phyloP scores from a whole-genome alignment of 1,140 invertebrate genomes.

The Nasonia giraulti region DNA sequence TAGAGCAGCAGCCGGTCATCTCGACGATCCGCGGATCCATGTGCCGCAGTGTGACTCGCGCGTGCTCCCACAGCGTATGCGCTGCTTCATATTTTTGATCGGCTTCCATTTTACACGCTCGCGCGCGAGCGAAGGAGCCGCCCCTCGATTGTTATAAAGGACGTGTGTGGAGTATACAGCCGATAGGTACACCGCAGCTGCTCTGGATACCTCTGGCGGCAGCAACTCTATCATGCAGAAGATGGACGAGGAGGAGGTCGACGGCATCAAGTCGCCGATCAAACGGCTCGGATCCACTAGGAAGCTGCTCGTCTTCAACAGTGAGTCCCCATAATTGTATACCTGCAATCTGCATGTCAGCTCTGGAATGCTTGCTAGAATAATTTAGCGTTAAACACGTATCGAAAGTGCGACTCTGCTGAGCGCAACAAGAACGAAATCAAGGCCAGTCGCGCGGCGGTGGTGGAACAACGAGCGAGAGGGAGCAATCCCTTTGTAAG shows the following conservation, averaged over 20 bases:
- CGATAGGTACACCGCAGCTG: background rate
- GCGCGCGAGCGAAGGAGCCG: background rate
- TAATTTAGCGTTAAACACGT: too few relatives aligned
- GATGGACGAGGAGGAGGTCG: conserved; percentile 82
- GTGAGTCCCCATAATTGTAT: conserved; percentile 75
- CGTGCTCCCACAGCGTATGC: too few relatives aligned
- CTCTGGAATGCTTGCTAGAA: too few relatives aligned
- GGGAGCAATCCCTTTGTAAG: background rate
- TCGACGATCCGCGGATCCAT: too few relatives aligned
- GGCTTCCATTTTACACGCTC: background rate
- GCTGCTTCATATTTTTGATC: background rate
- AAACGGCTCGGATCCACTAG: conserved; percentile 85
- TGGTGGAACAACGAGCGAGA: background rate
- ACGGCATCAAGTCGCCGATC: conserved; percentile 82
- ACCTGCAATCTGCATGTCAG: background rate
- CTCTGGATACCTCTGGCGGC: background rate
- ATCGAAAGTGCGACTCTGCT: too few relatives aligned
- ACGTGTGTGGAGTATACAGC: background rate
- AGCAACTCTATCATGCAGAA: background rate
- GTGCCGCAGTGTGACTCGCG: too few relatives aligned
- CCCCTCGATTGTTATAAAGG: background rate
- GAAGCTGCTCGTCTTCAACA: conserved; percentile 85
- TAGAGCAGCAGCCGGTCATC: too few relatives aligned
- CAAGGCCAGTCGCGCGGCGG: too few relatives aligned
- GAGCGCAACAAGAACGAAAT: background rate